These are phyloP conservation scores for Dysidea cf. avara DNA, from an alignment of 37 sponge, comb jelly and placozoan species.

Conservation along the genomic window DNA sequence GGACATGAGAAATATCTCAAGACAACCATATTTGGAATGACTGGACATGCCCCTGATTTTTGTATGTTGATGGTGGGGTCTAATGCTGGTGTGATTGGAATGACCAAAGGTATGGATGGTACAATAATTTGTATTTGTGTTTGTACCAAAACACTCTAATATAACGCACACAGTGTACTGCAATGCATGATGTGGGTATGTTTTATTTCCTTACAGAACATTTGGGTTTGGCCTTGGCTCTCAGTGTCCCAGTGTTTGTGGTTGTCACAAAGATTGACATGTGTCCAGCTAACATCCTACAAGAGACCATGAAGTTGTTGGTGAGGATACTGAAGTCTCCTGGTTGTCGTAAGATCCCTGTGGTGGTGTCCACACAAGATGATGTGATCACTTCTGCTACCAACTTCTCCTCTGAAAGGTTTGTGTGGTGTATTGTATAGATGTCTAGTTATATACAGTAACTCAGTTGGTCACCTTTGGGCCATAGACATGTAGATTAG, in stretches of 20 bases:
- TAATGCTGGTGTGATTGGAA: conserved; percentile 94
- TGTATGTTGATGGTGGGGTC: conserved; percentile 98
- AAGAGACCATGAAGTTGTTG: conserved; percentile 92
- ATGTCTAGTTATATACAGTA: not conserved
- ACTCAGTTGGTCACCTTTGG: no score
- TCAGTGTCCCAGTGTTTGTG: conserved; percentile 97
- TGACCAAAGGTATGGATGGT: conserved; percentile 76
- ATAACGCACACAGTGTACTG: not conserved
- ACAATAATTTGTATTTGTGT: not conserved
- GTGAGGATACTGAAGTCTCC: conserved; percentile 93
- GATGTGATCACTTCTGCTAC: conserved; percentile 94
- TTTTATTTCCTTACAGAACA: conserved; percentile 62
- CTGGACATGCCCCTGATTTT: conserved; percentile 98
- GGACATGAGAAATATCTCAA: conserved; percentile 96
- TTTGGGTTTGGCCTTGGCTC: conserved; percentile 94
- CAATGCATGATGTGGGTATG: not conserved
- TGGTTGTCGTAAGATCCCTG: conserved; percentile 97
- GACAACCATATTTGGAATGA: conserved; percentile 99
- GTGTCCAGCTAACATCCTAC: conserved; percentile 97
- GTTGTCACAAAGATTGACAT: conserved; percentile 99
- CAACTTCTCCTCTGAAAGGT: conserved; percentile 98
- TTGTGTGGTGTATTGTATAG: not conserved
- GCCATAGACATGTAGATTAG: no score
- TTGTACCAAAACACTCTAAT: not conserved
- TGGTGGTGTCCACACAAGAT: conserved; percentile 82